Evolutionary conservation across 2,113 vertebrate species (phyloP).

Genomic region (Crotophaga sulcirostris): DNA sequence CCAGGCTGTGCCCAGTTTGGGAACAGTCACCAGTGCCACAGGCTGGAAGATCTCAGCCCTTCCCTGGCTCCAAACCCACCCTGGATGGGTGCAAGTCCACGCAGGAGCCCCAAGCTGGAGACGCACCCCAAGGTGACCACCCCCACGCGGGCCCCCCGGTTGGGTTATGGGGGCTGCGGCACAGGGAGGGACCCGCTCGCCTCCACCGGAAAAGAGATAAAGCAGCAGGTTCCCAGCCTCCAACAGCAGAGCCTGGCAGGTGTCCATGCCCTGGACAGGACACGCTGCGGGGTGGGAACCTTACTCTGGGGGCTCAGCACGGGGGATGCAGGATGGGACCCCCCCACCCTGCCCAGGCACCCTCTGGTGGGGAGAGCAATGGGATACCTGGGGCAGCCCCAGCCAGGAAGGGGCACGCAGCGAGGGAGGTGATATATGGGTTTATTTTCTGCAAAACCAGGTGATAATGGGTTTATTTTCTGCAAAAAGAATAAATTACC

Average conservation of each 20-base stretch:
- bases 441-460: conserved; percentile 8
- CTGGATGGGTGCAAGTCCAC: not conserved
- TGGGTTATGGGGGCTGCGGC: conserved; percentile 9
- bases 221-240: not conserved
- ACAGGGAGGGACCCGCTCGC: not conserved
- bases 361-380: too few relatives aligned
- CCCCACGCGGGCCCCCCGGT: not conserved
- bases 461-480: conserved; percentile 25
- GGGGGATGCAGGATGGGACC: not conserved
- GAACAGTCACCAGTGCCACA: not conserved
- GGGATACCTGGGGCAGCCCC: rapidly evolving
- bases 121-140: not conserved
- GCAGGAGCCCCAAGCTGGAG: not conserved
- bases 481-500: conserved; percentile 44
- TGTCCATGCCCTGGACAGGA: not conserved
- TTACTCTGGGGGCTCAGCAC: not conserved
- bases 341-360: too few relatives aligned
- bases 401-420: rapidly evolving
- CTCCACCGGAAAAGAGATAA: conserved; percentile 48
- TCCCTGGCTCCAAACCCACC: not conserved
- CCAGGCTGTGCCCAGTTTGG: not conserved
- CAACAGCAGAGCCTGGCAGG: not conserved
- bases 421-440: not conserved
- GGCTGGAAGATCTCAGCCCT: not conserved
- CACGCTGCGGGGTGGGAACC: rapidly evolving